Base-by-base conservation (phyloP, 2,113 vertebrate species). In the Planiliza haematocheilus region DNA sequence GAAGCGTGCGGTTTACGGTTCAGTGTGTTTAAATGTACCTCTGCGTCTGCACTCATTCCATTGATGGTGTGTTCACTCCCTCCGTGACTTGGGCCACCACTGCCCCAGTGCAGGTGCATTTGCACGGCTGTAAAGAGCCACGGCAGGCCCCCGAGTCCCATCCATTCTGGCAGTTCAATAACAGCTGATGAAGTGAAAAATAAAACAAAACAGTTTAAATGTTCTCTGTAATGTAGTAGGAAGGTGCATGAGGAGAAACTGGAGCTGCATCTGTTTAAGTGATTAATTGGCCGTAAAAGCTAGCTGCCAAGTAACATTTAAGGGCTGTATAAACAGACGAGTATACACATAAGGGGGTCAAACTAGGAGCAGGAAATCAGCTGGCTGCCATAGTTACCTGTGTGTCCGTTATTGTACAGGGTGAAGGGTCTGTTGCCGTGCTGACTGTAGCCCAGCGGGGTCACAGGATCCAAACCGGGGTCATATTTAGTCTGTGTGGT, bases 51-150 rank as follows among this genome's bases (percentile, higher is more conserved):
- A 2, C 92, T 91, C 49, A 81, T 83, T 1, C 95, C 92, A 0
- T 98, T 89, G 58, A 97, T 88, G 60, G 91, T 94, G 70, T 97
- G 97, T 86, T 98, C 97, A 0, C 96, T 95, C 0, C 97, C 97
- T 0, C 64, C 73, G 0, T 63, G 12, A 8, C 36, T 59, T 0
- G 92, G 90, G 0, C 91, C 89, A 4, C 91, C 91, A 20, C 85
- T 93, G 13, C 97, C 97, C 95, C 97, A 98, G 87, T 99, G 97
- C 60, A 98, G 93, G 74, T 98, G 97, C 46, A 99, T 92, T 86
- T 98, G 96, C 0, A 86, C 90, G 0, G 96, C 95, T 0, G 91
- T 89, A n/a, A 93, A 98, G 38, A 87, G 85, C 60, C 50, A 88
- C 7, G 95, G 92, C 53, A 99, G 88, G 13, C 97, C 97, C 3